Evolutionary conservation across 2,113 vertebrate genomes (phyloP), one percentile per base, ranked within the genome.

Genomic region (Hymenochirus boettgeri): DNA sequence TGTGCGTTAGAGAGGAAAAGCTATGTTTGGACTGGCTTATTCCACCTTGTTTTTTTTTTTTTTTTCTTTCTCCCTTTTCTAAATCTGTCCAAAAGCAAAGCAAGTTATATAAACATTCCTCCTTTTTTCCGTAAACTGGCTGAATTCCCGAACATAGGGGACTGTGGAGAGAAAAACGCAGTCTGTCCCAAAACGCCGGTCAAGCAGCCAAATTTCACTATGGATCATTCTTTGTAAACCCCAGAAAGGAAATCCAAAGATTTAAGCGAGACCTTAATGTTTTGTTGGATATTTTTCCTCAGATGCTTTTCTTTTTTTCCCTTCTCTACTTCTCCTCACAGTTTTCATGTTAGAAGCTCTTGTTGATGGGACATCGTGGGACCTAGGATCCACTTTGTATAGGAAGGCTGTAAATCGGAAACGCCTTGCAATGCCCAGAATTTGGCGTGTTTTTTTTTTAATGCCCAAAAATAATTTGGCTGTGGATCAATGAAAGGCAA

Each of bases 1-100:
- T 88, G 86, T 90, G 85, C 85, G 83, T 87, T 85, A n/a, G 88
- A 84, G 82, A 88, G 85, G 87, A 88, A 86, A 86, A 88, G 77
- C 80, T 78, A 73, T 86, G 84, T 88, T 89, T 88, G 86, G 77
- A 83, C 85, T 88, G 87, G 88, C 83, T 70, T 76, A n/a, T n/a
- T 76, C 69, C 75, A 86, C 86, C 86, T 85, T 42, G 39, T 13
- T 4, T 42, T 42, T 63, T 70, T 57, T 77, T 82, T n/a, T n/a
- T n/a, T n/a, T n/a, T n/a, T n/a, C n/a, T n/a, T n/a, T n/a, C n/a
- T n/a, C n/a, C n/a, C n/a, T n/a, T n/a, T 57, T 56, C 55, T 23
- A 69, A 69, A 51, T 79, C 83, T 84, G 81, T 89, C 85, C 82
- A 82, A n/a, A 42, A 82, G 82, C 82, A 70, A 84, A 86, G 84